A percentile compares a stretch with the other conserved stretches of the same genome.
Evolutionary conservation across 2,888 invertebrate genomes (phyloP).

Genomic region (Endomychus coccineus): DNA sequence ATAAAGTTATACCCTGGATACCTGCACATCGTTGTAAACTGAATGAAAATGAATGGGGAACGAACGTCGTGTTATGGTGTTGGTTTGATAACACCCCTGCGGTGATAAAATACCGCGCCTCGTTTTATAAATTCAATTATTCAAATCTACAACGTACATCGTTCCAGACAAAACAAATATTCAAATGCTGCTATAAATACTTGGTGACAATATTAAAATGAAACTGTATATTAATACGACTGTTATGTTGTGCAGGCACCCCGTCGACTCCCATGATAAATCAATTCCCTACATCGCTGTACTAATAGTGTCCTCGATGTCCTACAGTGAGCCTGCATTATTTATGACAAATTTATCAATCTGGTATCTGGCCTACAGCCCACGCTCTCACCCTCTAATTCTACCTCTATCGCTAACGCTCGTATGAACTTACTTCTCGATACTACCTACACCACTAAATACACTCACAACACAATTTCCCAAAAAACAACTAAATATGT

Average conservation of each 20-base stretch:
- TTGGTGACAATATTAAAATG: slow-evolving; percentile 47
- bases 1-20: no score
- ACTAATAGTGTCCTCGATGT: slow-evolving; percentile 41
- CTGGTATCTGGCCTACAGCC: slow-evolving; percentile 26
- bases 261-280: slow-evolving; percentile 42
- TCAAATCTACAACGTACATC: slow-evolving; percentile 31
- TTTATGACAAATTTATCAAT: slow-evolving; percentile 44
- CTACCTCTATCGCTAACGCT: no score
- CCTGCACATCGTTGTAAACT: no score
- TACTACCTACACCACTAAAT: no score
- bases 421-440: no score
- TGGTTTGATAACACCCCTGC: slow-evolving; percentile 21
- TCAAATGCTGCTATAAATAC: slow-evolving; percentile 43
- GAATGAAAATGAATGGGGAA: no score
- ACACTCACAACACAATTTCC: no score
- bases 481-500: no score
- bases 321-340: slow-evolving; percentile 33
- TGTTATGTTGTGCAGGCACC: slow-evolving; percentile 40
- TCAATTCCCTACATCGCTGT: slow-evolving; percentile 43
- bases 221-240: slow-evolving; percentile 42
- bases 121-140: slow-evolving; percentile 42
- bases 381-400: no score
- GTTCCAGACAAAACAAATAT: slow-evolving; percentile 40
- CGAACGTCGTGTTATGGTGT: no score
- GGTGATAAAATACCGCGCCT: slow-evolving; percentile 36